A percentile compares a stretch with the other conserved stretches of the same genome.
These are phyloP conservation scores for Megaustenia siamemsis DNA, from an alignment of 2,888 invertebrate species.

Conservation along the genomic window DNA sequence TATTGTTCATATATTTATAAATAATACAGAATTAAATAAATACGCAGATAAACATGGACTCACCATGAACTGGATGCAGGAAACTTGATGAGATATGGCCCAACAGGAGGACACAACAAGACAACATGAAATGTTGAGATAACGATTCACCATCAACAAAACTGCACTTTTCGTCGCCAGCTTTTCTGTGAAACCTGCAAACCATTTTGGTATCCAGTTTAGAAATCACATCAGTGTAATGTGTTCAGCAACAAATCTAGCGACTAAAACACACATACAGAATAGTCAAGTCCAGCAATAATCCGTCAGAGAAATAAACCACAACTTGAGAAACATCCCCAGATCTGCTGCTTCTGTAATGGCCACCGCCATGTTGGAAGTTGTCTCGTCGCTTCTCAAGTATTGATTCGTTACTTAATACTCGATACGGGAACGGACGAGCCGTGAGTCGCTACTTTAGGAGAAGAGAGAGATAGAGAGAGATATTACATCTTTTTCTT, in stretches of 20 bases:
- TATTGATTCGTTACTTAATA: constrained; percentile 54
- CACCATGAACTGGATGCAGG: constrained; percentile 12
- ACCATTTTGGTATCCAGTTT: constrained; percentile 48
- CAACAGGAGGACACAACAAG: not conserved
- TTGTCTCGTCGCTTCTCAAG: constrained; percentile 55
- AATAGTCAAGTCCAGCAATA: not conserved
- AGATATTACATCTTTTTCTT: too few relatives aligned
- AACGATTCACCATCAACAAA: constrained; percentile 30
- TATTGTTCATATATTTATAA: too few relatives aligned
- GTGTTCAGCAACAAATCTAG: not conserved
- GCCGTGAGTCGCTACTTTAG: too few relatives aligned
- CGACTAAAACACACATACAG: not conserved
- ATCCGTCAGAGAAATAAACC: constrained; percentile 39
- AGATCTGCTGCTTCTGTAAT: not conserved
- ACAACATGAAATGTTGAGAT: not conserved
- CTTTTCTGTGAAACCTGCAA: constrained; percentile 53
- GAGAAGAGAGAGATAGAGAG: too few relatives aligned
- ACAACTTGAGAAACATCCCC: constrained; percentile 17
- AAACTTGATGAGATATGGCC: not conserved
- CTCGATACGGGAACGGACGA: too few relatives aligned
- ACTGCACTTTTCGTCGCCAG: constrained; percentile 36
- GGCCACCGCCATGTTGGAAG: constrained; percentile 54
- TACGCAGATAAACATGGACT: not conserved
- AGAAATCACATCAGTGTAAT: constrained; percentile 25
- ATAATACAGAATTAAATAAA: not conserved